A percentile compares a stretch with the other conserved stretches of the same genome.
Evolutionary conservation across 1,140 invertebrate species (phyloP).

Genomic region (Anoplolepis gracilipes): DNA sequence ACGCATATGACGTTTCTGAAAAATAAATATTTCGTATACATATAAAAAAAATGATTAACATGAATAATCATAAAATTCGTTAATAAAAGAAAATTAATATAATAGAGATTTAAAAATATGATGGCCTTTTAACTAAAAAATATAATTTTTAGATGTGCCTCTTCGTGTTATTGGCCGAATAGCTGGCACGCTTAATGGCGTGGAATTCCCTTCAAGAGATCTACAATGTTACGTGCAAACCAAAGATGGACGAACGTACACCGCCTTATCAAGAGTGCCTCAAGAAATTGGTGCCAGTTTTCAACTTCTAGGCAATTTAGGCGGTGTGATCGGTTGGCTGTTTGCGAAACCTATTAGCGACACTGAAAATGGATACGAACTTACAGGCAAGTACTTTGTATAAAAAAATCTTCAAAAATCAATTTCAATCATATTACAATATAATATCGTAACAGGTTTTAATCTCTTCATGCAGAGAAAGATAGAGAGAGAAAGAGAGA

Average conservation of each 20-base stretch:
- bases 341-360: conserved; percentile 93
- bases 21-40: background rate
- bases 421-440: background rate
- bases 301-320: conserved; percentile 92
- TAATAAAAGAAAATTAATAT: background rate
- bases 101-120: background rate
- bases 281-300: conserved; percentile 91
- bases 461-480: background rate
- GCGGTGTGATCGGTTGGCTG: conserved; percentile 95
- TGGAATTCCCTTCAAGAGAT: conserved; percentile 91
- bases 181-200: conserved; percentile 92
- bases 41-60: background rate
- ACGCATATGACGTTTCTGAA: background rate
- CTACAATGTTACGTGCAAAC: conserved; percentile 97
- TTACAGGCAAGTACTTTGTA: conserved; percentile 87
- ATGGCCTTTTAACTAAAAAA: background rate
- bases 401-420: background rate
- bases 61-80: background rate
- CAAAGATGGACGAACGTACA: conserved; percentile 95
- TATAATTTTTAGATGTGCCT: conserved; percentile 88
- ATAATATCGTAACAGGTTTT: background rate
- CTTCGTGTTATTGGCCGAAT: conserved; percentile 95
- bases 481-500: background rate
- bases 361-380: conserved; percentile 94
- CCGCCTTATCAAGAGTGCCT: conserved; percentile 93